Conservation (phyloP, 2,797 vertebrate species). For the Crotalus adamanteus region DNA sequence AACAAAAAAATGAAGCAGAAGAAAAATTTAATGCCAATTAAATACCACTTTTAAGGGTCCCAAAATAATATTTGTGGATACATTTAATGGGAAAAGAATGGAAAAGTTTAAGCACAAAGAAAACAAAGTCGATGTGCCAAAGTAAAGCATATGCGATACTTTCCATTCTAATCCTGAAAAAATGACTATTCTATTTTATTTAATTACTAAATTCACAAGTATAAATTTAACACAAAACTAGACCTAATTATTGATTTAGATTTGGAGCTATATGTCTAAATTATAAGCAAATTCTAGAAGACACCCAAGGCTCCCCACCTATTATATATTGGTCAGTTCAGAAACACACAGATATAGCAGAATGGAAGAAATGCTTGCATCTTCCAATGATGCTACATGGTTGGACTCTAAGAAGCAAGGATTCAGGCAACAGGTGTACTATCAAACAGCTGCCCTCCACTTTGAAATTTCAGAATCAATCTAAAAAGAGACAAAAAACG, state of each 20-base stretch:
- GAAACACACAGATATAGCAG: constrained; percentile 10
- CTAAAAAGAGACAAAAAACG: constrained; percentile 28
- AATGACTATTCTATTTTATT: too few species aligned
- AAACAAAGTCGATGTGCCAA: background rate
- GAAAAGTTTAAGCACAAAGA: background rate
- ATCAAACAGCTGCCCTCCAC: constrained; percentile 27
- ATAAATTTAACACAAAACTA: background rate
- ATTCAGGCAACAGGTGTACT: constrained; percentile 40
- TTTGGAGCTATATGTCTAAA: background rate
- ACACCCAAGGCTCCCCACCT: background rate
- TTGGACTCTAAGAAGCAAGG: constrained; percentile 34
- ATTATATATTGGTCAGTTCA: background rate
- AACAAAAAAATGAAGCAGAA: background rate
- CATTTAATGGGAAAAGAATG: too few species aligned
- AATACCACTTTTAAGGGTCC: background rate
- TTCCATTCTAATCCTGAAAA: background rate
- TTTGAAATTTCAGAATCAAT: constrained; percentile 28
- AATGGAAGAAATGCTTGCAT: constrained; percentile 20
- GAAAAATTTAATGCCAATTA: background rate
- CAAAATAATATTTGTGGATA: background rate
- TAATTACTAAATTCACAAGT: too few species aligned
- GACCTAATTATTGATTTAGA: background rate
- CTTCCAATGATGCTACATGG: background rate
- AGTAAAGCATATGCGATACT: background rate
- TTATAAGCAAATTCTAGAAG: background rate